Percentiles rank a stretch among this genome's conserved stretches.
Conservation (phyloP, 1,140 invertebrate genomes). For the Maniola jurtina region DNA sequence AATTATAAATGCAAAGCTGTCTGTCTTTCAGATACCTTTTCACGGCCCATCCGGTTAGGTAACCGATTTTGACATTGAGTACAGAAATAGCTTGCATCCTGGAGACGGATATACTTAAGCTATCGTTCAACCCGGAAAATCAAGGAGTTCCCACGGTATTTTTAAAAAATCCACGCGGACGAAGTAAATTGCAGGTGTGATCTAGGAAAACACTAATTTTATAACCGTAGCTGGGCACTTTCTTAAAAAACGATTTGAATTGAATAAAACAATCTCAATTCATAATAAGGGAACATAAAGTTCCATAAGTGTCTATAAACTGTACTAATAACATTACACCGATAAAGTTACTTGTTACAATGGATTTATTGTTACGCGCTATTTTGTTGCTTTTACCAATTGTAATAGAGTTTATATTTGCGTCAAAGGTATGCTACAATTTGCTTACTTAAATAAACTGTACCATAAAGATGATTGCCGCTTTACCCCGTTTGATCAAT, state of each 20-base stretch:
- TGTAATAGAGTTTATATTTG: background rate
- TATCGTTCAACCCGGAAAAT: no score
- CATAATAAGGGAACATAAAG: background rate
- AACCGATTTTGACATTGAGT: no score
- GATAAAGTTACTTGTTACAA: background rate
- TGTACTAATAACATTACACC: background rate
- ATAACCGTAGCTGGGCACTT: background rate
- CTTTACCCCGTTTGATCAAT: slow-evolving; percentile 2
- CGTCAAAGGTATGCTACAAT: background rate
- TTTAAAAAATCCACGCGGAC: no score
- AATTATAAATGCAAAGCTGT: no score
- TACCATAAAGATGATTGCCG: slow-evolving; percentile 1
- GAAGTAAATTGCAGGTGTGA: no score
- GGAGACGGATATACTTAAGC: no score
- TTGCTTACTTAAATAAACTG: slow-evolving; percentile 1
- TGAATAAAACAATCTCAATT: slow-evolving; percentile 1
- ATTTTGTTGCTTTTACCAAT: background rate
- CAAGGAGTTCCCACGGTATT: no score
- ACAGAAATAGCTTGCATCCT: no score
- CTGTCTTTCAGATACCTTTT: no score
- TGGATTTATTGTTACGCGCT: background rate
- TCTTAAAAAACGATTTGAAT: background rate
- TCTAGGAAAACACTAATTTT: background rate
- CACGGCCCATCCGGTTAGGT: no score
- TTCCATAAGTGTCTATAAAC: slow-evolving; percentile 3